phyloP scores from a whole-genome alignment of 2,888 invertebrate genomes.

The Phymatocera aterrima region DNA sequence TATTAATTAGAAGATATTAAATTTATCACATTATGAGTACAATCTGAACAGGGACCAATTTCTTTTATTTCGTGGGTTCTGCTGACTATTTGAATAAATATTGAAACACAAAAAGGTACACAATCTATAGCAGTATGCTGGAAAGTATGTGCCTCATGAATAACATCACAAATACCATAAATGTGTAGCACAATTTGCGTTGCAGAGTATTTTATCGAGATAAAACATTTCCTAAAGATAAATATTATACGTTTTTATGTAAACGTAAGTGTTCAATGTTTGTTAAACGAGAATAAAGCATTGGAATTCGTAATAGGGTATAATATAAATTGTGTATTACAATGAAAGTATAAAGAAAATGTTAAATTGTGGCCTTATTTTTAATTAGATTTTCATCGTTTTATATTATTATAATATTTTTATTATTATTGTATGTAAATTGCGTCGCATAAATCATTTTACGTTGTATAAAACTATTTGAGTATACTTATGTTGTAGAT shows the following conservation, averaged over 20 bases:
- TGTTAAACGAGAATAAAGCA: background rate
- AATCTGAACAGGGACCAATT: conserved; percentile 3
- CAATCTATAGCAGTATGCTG: background rate
- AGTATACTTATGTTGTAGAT: background rate
- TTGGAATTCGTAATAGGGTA: background rate
- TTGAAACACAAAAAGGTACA: background rate
- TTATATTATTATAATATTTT: background rate
- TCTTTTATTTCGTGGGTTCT: background rate
- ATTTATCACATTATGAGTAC: conserved; percentile 7
- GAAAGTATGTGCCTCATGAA: background rate
- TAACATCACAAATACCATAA: background rate
- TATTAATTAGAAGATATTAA: background rate
- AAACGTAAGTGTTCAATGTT: background rate
- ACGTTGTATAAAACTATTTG: background rate
- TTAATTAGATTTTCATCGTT: background rate
- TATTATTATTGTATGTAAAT: background rate
- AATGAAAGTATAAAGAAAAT: conserved; percentile 12
- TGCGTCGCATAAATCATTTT: too few relatives aligned
- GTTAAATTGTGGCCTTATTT: conserved; percentile 20
- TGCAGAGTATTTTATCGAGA: background rate
- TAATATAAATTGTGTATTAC: background rate
- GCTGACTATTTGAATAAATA: background rate
- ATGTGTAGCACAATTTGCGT: background rate
- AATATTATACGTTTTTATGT: background rate
- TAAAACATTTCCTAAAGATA: background rate